Percentiles rank a stretch among this genome's conserved stretches.
Evolutionary conservation across 2,113 vertebrate species (phyloP).

Genomic region (Struthio camelus): DNA sequence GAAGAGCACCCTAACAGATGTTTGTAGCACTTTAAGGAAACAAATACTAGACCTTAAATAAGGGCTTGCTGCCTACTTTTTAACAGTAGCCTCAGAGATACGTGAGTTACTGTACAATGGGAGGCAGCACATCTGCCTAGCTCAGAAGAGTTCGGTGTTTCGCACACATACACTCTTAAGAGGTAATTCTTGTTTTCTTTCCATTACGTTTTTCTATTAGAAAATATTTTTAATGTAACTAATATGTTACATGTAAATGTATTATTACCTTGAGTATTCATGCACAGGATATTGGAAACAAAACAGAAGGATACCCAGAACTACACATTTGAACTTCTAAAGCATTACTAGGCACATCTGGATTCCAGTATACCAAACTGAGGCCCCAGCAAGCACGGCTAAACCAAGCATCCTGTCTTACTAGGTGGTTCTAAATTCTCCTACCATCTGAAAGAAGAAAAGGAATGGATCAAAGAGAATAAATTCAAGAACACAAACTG

Average conservation of each 20-base stretch:
- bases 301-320: neutral
- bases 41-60: neutral
- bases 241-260: no score
- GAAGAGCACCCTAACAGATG: neutral
- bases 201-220: neutral
- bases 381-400: neutral
- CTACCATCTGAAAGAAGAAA: neutral
- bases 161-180: neutral
- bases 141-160: neutral
- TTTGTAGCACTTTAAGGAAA: neutral
- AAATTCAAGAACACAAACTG: neutral
- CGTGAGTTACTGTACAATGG: neutral
- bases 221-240: neutral
- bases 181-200: neutral
- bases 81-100: neutral
- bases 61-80: neutral
- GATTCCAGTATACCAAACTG: neutral
- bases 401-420: neutral
- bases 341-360: neutral
- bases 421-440: neutral
- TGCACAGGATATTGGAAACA: neutral
- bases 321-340: neutral
- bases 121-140: neutral
- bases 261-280: neutral
- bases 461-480: fast-evolving